Conservation (phyloP, 2,797 vertebrate species). For the Channa striata region DNA sequence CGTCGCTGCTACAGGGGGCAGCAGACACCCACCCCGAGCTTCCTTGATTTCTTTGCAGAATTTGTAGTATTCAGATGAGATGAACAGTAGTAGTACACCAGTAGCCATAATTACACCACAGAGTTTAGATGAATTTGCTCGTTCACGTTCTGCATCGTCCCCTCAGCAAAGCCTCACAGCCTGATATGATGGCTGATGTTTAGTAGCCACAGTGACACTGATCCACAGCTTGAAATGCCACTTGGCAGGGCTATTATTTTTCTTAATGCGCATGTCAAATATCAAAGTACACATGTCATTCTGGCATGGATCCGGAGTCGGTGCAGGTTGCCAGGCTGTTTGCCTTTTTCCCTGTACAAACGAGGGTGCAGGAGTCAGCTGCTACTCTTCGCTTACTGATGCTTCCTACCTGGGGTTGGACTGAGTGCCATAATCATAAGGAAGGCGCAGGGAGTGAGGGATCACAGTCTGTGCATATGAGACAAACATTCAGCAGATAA, state of each 20-base stretch:
- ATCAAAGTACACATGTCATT: slow-evolving; percentile 31
- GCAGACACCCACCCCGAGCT: slow-evolving; percentile 40
- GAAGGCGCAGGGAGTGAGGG: not conserved
- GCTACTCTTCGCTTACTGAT: not conserved
- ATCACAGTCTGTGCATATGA: not conserved
- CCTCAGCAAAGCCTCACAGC: slow-evolving; percentile 20
- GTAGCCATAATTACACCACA: slow-evolving; percentile 43
- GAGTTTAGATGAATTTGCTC: slow-evolving; percentile 36
- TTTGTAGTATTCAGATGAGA: slow-evolving; percentile 29
- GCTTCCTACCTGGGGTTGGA: slow-evolving; percentile 6
- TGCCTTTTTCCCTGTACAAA: not conserved
- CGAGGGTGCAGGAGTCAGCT: slow-evolving; percentile 4
- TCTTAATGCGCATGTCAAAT: slow-evolving; percentile 53
- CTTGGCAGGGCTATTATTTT: slow-evolving; percentile 52
- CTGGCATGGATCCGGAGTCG: slow-evolving; percentile 17
- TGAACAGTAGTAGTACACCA: slow-evolving; percentile 6
- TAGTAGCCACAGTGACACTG: slow-evolving; percentile 44
- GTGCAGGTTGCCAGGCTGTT: not conserved
- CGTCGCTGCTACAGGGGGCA: slow-evolving; percentile 54
- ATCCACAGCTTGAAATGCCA: slow-evolving; percentile 51
- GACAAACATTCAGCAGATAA: not conserved
- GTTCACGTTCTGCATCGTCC: slow-evolving; percentile 35
- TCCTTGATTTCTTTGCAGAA: not conserved
- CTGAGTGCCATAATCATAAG: not conserved
- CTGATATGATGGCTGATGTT: slow-evolving; percentile 43